Evolutionary conservation across 2,113 vertebrate species (phyloP), one percentile per base, ranked within the genome.

Genomic region (Plotosus lineatus): DNA sequence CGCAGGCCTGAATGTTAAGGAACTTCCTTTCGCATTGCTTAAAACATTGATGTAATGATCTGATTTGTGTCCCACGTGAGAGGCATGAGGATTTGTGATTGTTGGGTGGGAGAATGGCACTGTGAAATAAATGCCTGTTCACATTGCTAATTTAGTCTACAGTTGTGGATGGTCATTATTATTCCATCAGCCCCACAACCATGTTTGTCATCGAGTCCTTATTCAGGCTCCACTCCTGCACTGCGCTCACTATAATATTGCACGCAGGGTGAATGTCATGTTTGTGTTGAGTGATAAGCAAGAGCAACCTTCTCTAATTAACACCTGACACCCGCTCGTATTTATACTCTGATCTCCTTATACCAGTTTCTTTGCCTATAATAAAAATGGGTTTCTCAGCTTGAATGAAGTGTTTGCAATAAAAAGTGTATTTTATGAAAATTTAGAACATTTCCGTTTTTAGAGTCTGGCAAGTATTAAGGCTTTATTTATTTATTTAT

Each of bases 381-480:
- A 21, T 46, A 61, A 46, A 44, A 60, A 6, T 12, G 3, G 31
- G 0, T 14, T 38, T 66, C 17, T 68, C 23, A 28, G 53, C n/a
- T 56, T 28, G 72, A 56, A 65, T 42, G 40, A 46, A 65, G 38
- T 42, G 23, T 51, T 12, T 61, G 19, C 7, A 19, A 36, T 58
- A 21, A 3, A 17, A 2, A 68, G 10, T 40, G 38, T 6, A 28
- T 40, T 8, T 65, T 38, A 6, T 7, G 68, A 53, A 12, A 10
- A 56, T 78, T 65, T 63, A 75, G 31, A 60, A 56, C 75, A 6
- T 61, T 72, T 77, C 51, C 38, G 56, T 74, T 60, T 46, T 23
- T 4, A 15, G 23, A 11, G 7, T n/a, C 68, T 80, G 42, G 44
- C 42, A 53, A 28, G 14, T 63, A 58, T 63, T 53, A 81, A 68